Percentiles rank a stretch among this genome's conserved stretches.
Evolutionary conservation across 2,888 invertebrate genomes (phyloP).

Genomic region (Spodoptera picta): DNA sequence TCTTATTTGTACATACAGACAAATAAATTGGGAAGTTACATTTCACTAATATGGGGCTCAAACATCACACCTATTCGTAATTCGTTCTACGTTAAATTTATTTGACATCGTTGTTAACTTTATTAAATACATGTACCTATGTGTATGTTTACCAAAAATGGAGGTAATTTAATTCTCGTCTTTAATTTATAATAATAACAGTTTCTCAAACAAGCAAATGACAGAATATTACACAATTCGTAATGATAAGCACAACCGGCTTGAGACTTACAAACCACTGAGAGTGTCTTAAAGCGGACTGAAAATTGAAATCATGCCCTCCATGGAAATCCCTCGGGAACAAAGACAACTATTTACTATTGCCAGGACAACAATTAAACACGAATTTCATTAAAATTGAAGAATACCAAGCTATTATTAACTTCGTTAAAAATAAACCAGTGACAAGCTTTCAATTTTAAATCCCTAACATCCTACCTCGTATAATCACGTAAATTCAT

Average conservation of each 20-base stretch:
- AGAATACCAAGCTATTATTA: too few species aligned
- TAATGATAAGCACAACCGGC: constrained; percentile 53
- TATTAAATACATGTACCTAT: constrained; percentile 17
- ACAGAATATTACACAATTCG: constrained; percentile 21
- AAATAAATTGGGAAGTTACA: constrained; percentile 8
- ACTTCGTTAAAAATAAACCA: too few species aligned
- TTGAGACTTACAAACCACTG: constrained; percentile 33
- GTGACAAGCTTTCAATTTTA: constrained; percentile 18
- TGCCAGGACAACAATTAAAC: too few species aligned
- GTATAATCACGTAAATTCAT: constrained; percentile 13
- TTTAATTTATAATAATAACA: constrained; percentile 29
- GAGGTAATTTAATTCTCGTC: constrained; percentile 2
- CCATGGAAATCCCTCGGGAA: too few species aligned
- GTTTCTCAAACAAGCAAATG: constrained; percentile 22
- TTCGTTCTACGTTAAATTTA: constrained; percentile 37
- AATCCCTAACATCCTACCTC: constrained; percentile 19
- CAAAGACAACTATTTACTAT: too few species aligned
- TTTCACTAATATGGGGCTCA: constrained; percentile 28
- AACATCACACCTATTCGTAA: constrained; percentile 36
- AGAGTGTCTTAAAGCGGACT: constrained; percentile 1
- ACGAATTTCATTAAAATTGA: too few species aligned
- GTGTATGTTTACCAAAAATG: constrained; percentile 16
- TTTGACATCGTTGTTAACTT: constrained; percentile 39
- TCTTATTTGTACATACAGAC: constrained; percentile 8
- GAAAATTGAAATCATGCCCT: constrained; percentile 33